phyloP scores from a whole-genome alignment of 2,797 vertebrate genomes.

The Halcyon chelicuti region DNA sequence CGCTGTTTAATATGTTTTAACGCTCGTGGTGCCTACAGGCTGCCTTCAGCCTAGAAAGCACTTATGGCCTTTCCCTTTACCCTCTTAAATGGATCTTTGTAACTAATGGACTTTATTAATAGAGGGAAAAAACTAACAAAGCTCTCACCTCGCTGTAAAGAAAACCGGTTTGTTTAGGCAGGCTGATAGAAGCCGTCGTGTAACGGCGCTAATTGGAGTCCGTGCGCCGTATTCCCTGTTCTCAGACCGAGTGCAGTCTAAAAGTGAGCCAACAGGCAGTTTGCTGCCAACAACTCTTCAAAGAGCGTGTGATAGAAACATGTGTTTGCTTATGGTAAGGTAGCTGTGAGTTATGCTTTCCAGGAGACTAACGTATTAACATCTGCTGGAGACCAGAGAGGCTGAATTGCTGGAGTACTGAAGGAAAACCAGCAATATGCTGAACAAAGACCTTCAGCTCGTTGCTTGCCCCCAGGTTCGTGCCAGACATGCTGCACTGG shows the following conservation, averaged over 20 bases:
- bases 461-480: background rate
- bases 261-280: background rate
- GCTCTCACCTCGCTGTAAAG: background rate
- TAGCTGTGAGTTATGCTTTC: background rate
- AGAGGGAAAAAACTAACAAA: background rate
- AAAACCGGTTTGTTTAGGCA: background rate
- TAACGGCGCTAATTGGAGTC: background rate
- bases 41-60: background rate
- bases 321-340: background rate
- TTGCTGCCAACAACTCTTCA: background rate
- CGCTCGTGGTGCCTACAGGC: background rate
- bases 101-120: conserved; percentile 52
- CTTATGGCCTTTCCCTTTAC: background rate
- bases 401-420: background rate
- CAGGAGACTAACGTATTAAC: background rate
- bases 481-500: background rate
- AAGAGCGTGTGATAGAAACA: background rate
- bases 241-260: background rate
- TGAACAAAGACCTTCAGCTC: background rate
- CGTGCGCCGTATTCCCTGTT: background rate
- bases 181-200: background rate
- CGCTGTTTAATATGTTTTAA: conserved; percentile 43
- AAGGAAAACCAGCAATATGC: background rate
- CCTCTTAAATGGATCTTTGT: background rate
- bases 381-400: background rate